Conservation (phyloP, 1,140 invertebrate genomes). For the Monochamus saltuarius region DNA sequence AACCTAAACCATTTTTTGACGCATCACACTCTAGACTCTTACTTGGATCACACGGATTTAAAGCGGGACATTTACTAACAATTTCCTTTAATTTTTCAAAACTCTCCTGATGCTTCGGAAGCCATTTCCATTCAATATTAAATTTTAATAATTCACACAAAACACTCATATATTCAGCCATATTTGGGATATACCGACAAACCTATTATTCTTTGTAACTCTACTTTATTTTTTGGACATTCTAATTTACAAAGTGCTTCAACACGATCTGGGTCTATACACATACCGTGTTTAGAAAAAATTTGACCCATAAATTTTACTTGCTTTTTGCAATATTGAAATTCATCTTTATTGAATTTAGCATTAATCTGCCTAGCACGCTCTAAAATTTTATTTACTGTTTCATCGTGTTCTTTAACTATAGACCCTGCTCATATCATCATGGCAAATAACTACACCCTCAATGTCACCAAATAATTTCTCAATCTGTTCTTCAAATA, state of each 20-base stretch:
- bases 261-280: conserved; percentile 1
- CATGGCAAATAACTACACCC: conserved; percentile 10
- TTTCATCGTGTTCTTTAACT: conserved; percentile 11
- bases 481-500: neutral
- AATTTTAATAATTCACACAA: no score
- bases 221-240: no score
- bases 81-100: no score
- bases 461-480: neutral
- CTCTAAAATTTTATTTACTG: conserved; percentile 6
- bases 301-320: conserved; percentile 15
- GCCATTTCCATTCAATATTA: no score
- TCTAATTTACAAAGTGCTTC: neutral
- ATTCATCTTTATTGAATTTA: conserved; percentile 9
- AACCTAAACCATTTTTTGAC: conserved; percentile 16
- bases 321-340: conserved; percentile 4
- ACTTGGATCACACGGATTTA: no score
- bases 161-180: no score
- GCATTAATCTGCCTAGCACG: neutral
- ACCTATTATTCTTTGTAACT: no score
- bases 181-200: no score
- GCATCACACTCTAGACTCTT: conserved; percentile 11
- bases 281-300: conserved; percentile 1
- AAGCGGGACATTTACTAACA: no score
- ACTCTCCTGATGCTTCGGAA: no score
- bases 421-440: conserved; percentile 4